Base-by-base conservation (phyloP, 2,888 invertebrate genomes). In the Sarcophaga rosellei region DNA sequence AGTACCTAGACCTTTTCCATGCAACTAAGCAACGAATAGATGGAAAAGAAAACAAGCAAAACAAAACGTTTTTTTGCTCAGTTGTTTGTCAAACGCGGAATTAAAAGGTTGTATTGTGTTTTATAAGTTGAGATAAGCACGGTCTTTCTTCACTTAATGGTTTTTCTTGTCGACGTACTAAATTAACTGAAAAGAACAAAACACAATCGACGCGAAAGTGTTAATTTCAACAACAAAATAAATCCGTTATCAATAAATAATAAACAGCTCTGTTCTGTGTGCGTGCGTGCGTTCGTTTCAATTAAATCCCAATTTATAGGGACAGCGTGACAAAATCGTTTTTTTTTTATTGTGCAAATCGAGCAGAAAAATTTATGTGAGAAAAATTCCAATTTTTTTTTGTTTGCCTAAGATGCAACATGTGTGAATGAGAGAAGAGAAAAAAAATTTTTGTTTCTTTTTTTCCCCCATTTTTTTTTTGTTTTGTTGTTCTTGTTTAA, bases 81-180 rank as follows among this genome's bases (percentile, higher is more conserved):
- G 85, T 85, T 79, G 68, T 53, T 85, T 85, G 81, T 70, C 69
- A 85, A 79, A 79, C 65, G 75, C 78, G 70, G 44, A 79, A 85
- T 72, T 65, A 66, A 75, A 85, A 12, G 81, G 81, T 85, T 70
- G 81, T 74, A 10, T 45, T 45, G 17, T 66, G 3, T 20, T 53
- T 15, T 53, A 53, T 53, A 15, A 53, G 53, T 69, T 17, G 45
- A 21, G 35, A 20, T 66, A 35, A 20, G 21, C 1, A 20, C 57
- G 5, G 44, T 44, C 23, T 25, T 35, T 35, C 35, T 35, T 1
- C 35, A 35, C 35, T 6, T 35, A 35, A 25, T n/a, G 11, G 1
- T 11, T 59, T 25, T 25, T 66, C 77, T 78, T 77, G 15, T 25
- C 69, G 69, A 80, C 53, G 61, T 75, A 4, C 69, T 69, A 15